These are phyloP conservation scores for Notarius lentiginosus DNA, from an alignment of 2,113 vertebrate genomes.

Conservation along the genomic window DNA sequence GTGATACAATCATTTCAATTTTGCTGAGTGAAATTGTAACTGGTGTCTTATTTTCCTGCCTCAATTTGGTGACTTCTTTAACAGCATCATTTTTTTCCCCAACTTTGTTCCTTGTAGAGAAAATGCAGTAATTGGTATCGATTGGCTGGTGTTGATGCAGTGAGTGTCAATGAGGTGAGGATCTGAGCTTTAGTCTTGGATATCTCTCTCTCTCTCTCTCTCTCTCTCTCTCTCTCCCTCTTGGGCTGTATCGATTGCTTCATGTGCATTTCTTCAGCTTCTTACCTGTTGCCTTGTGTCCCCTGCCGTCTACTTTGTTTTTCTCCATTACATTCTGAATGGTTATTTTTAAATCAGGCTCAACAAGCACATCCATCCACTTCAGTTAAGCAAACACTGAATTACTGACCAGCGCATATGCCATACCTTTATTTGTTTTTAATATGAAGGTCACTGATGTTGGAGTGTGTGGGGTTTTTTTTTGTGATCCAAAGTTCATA, in stretches of 20 bases:
- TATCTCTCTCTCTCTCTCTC: background rate
- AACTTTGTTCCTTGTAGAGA: conserved; percentile 6
- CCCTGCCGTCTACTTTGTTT: conserved; percentile 6
- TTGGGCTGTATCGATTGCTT: conserved; percentile 14
- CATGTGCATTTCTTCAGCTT: conserved; percentile 11
- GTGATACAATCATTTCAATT: background rate
- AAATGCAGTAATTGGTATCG: conserved; percentile 39
- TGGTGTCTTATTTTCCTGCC: background rate
- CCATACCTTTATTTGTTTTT: background rate
- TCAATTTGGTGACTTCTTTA: conserved; percentile 11
- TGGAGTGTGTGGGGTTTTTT: background rate
- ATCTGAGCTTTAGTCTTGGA: background rate
- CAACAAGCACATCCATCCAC: conserved; percentile 18
- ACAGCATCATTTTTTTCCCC: background rate
- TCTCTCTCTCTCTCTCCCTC: background rate
- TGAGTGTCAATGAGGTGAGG: conserved; percentile 14
- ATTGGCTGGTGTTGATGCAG: conserved; percentile 25
- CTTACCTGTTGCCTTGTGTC: conserved; percentile 2
- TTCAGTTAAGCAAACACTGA: background rate
- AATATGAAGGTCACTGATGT: background rate
- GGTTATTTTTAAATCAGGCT: conserved; percentile 41
- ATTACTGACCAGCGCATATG: background rate
- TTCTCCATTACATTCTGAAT: conserved; percentile 20
- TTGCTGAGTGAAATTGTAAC: conserved; percentile 12
- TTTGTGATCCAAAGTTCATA: background rate